These are phyloP conservation scores for Xenopus laevis DNA, from an alignment of 2,113 vertebrate species.

Conservation along the genomic window DNA sequence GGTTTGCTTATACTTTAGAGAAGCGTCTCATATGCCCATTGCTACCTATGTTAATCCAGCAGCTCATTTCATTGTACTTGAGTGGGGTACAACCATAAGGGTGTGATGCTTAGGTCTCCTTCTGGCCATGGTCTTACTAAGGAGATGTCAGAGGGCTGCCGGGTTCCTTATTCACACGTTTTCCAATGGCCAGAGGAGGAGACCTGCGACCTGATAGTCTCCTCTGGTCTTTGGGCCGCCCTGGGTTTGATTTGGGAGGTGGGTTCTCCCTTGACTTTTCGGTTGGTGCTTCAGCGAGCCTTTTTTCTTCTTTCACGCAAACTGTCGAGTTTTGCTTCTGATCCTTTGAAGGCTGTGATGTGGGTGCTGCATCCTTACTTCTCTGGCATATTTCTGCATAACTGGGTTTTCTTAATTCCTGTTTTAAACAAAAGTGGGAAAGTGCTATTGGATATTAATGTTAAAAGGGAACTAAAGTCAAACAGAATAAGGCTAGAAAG, in stretches of 20 bases:
- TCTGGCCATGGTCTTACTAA: constrained; percentile 66
- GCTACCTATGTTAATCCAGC: constrained; percentile 87
- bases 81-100: constrained; percentile 67
- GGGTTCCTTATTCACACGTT: constrained; percentile 79
- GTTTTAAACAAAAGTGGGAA: constrained; percentile 21
- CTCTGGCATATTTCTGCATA: constrained; percentile 98
- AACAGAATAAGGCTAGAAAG: too few relatives aligned
- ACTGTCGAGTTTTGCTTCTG: constrained; percentile 73
- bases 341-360: constrained; percentile 77
- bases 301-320: constrained; percentile 80
- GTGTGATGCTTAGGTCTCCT: constrained; percentile 67
- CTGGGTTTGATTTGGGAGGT: constrained; percentile 69
- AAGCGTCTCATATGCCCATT: constrained; percentile 61
- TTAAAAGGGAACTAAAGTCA: too few relatives aligned
- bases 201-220: constrained; percentile 77
- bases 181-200: constrained; percentile 58
- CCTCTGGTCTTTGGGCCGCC: constrained; percentile 76
- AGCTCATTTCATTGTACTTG: constrained; percentile 71
- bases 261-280: constrained; percentile 78
- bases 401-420: constrained; percentile 95
- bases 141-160: constrained; percentile 84
- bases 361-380: constrained; percentile 72
- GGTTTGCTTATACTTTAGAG: too few relatives aligned
- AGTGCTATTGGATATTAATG: too few relatives aligned
- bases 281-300: constrained; percentile 66